Base-by-base conservation (phyloP, 2,888 invertebrate genomes). In the Anorthoa munda region DNA sequence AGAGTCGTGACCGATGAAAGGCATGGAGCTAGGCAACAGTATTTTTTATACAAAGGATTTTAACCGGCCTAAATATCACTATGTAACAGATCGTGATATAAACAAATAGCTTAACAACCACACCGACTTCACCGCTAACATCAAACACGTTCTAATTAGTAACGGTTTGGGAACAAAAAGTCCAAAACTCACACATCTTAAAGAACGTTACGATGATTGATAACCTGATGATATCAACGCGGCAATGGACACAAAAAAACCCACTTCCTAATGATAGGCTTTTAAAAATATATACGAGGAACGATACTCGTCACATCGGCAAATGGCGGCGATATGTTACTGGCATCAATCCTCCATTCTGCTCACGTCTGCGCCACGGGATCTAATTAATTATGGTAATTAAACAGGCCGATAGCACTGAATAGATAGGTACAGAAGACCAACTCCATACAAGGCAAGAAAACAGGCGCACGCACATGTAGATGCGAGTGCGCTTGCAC, bases 341-440 rank as follows among this genome's bases (percentile, higher is more conserved):
- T 89, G 87, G 88, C 95, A 95, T 95, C 94, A 94, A 94, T 95
- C 94, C 89, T 93, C 95, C 87, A 95, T 96, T 95, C 95, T 94
- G 88, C 88, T 88, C 94, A 92, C 93, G 95, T 94, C 95, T 92
- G 91, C 92, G 92, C 93, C 86, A 89, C 92, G 93, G 93, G 93
- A 92, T 94, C 94, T 94, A 94, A 96, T 96, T 96, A 95, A 95
- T 96, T 96, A 95, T 94, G 93, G 94, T 94, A 95, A 96, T 96
- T 96, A 95, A 95, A 94, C 94, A 93, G 88, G 87, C 90, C 89
- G 91, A 92, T 60, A 55, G 18, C 26, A 50, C 18, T 12, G 17
- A 48, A 31, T 18, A 55, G 17, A 50, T 70, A 50, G 0, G 2
- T 12, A 4, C 48, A 77, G 75, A 75, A 75, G 70, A 48, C 4